phyloP scores from a whole-genome alignment of 2,888 invertebrate species.

The Gryllus longicercus region DNA sequence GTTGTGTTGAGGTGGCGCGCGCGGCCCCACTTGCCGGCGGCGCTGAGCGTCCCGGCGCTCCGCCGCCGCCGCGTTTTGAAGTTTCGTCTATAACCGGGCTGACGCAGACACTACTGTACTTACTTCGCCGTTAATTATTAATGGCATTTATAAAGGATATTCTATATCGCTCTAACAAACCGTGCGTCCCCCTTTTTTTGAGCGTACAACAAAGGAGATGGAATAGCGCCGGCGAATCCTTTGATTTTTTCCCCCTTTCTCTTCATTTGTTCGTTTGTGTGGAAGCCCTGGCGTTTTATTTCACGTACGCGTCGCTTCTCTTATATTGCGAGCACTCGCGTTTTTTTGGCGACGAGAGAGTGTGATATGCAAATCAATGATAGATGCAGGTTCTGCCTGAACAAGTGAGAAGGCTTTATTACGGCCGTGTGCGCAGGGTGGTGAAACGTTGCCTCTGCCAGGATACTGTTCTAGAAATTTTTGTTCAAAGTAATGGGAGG shows the following conservation, averaged over 20 bases:
- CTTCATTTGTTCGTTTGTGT: constrained; percentile 5
- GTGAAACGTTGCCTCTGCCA: too few species aligned
- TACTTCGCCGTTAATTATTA: not conserved
- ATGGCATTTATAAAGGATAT: constrained; percentile 17
- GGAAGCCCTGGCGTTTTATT: not conserved
- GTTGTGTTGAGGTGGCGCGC: not conserved
- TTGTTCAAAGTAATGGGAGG: too few species aligned
- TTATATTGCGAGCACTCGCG: not conserved
- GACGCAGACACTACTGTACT: constrained; percentile 11
- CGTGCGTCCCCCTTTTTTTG: constrained; percentile 5
- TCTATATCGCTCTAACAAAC: constrained; percentile 17
- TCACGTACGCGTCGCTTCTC: not conserved
- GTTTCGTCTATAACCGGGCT: constrained; percentile 17
- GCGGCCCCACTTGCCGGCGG: not conserved
- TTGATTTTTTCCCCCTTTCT: not conserved
- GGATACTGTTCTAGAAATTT: too few species aligned
- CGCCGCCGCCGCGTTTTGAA: not conserved
- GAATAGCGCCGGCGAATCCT: not conserved
- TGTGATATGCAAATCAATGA: constrained; percentile 9
- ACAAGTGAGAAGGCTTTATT: not conserved
- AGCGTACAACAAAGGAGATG: not conserved
- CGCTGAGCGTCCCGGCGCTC: not conserved
- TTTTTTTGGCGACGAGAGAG: not conserved
- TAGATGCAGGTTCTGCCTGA: constrained; percentile 8
- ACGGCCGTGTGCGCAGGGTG: too few species aligned